phyloP scores from a whole-genome alignment of 2,113 vertebrate species.

The Hystrix brachyura region DNA sequence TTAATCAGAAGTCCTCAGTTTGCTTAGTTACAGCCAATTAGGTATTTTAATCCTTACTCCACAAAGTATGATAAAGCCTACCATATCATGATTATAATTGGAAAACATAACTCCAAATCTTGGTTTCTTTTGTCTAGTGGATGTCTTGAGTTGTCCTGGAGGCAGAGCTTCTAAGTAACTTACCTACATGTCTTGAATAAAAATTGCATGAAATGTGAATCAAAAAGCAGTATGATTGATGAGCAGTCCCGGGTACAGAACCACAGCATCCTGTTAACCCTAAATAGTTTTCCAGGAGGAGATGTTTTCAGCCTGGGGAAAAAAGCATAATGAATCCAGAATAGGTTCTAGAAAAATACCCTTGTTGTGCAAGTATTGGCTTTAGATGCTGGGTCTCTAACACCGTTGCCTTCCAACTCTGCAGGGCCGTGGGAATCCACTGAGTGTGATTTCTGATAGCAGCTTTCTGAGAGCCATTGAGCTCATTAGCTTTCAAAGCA shows the following conservation, averaged over 20 bases:
- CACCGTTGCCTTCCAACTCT: neutral
- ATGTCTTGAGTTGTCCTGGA: neutral
- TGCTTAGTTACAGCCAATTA: conserved; percentile 82
- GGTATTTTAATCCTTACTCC: conserved; percentile 79
- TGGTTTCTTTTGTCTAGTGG: neutral
- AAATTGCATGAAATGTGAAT: neutral
- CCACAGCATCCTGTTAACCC: neutral
- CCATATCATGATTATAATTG: conserved; percentile 74
- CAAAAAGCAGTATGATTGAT: conserved; percentile 46
- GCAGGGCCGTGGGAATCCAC: neutral
- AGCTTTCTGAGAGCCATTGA: neutral
- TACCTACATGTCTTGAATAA: conserved; percentile 47
- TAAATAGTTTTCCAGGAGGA: conserved; percentile 13
- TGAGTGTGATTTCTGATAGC: neutral
- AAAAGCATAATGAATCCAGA: neutral
- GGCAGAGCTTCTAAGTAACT: neutral
- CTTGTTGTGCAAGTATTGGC: neutral
- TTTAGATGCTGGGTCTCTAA: neutral
- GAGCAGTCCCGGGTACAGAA: neutral
- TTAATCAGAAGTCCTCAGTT: conserved; percentile 85
- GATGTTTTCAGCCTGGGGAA: neutral
- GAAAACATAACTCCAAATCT: conserved; percentile 51
- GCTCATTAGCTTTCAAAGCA: neutral
- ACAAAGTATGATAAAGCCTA: conserved; percentile 81
- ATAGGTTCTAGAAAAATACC: conserved; percentile 8